These are phyloP conservation scores for Apis mellifera DNA, from an alignment of 1,140 invertebrate genomes.

Conservation along the genomic window DNA sequence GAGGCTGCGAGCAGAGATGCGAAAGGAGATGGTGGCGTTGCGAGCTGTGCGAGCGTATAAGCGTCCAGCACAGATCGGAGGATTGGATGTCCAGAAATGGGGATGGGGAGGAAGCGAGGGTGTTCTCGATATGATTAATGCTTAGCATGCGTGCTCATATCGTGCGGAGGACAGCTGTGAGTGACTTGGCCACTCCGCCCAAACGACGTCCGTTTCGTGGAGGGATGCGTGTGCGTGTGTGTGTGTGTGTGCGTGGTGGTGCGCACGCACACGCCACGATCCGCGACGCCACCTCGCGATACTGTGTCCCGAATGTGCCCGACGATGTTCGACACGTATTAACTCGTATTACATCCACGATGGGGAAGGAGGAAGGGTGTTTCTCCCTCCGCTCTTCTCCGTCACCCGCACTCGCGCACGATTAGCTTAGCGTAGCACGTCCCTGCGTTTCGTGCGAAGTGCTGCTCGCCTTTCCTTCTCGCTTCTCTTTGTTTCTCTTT, in stretches of 20 bases:
- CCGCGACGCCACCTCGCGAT: conserved; percentile 29
- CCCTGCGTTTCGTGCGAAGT: neutral
- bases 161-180: conserved; percentile 68
- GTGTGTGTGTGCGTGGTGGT: no score
- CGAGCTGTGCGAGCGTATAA: neutral
- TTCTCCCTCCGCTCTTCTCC: conserved; percentile 1
- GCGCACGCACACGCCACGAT: no score
- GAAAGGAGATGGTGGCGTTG: conserved; percentile 3
- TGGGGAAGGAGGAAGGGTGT: conserved; percentile 22
- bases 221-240: conserved; percentile 21
- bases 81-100: neutral
- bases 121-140: conserved; percentile 75
- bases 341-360: conserved; percentile 55
- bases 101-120: conserved; percentile 12
- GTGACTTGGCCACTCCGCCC: conserved; percentile 65
- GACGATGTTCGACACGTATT: conserved; percentile 64
- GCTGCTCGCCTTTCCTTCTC: no score
- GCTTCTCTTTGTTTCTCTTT: neutral
- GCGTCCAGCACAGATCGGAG: no score
- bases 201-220: conserved; percentile 47
- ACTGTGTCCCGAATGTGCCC: conserved; percentile 29
- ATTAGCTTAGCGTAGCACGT: no score
- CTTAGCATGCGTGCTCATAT: conserved; percentile 62
- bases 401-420: neutral
- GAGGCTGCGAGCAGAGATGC: conserved; percentile 24